Evolutionary conservation across 2,113 vertebrate species (phyloP), one percentile per base, ranked within the genome.

Genomic region (Daubentonia madagascariensis): DNA sequence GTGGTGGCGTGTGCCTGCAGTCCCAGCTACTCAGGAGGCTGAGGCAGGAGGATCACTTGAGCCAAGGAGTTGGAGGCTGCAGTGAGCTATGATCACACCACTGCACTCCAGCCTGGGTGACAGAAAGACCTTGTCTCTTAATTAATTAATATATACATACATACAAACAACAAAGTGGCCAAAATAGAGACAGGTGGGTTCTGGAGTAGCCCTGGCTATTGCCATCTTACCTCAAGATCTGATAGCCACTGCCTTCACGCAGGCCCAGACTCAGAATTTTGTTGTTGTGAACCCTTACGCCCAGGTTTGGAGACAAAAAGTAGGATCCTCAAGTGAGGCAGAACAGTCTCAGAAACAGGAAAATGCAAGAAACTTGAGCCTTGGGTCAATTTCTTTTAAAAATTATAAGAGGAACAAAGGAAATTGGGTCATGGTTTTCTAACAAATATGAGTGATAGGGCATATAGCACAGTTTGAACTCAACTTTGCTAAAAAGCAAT

Each of bases 371-470:
- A 94, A 84, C 54, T 95, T 95, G 23, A 54, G 11, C 40, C 8
- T 75, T 52, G 61, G 61, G 45, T 89, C 32, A 87, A 43, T 85
- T 61, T 75, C 72, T 93, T 54, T n/a, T n/a, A 16, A 18, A 7
- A 89, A 90, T 85, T 30, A 52, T 8, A 85, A 94, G n/a, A 92
- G 17, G 35, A 97, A 92, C 30, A 85, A 94, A 91, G 50, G 35
- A 79, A 78, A 85, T 16, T 52, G 40, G 28, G 13, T 87, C 50
- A n/a, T 25, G 88, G 28, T n/a, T 96, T 96, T 91, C 63, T 65
- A 94, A 85, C 61, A 86, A 81, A 54, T 52, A 73, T 63, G 57
- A 87, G 70, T 20, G 70, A 11, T 94, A 73, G 37, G 30, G 8
- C 32, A 91, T 45, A 81, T 88, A 85, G 43, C 54, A 85, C 8